Base-by-base conservation (phyloP, 2,113 vertebrate genomes). In the Tympanuchus pallidicinctus region DNA sequence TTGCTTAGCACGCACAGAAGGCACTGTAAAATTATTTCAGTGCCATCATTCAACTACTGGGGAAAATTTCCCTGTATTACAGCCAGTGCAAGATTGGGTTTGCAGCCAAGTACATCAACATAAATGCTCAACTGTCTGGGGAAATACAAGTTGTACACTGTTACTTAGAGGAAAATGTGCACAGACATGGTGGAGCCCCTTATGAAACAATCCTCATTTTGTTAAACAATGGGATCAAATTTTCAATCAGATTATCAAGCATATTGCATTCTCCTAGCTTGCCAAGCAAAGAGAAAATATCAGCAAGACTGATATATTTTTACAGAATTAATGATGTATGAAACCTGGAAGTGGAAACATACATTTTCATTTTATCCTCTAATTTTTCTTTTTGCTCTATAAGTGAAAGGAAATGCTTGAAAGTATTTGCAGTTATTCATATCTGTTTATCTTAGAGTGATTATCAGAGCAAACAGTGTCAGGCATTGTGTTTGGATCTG, bases 221-320 rank as follows among this genome's bases (percentile, higher is more conserved):
- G 86, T 96, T 97, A 94, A 96, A 97, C 97, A 98, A 97, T 97
- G 90, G 93, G 89, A 97, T 97, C 96, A 96, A 82, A 91, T 98
- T 97, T 97, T 97, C 96, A 95, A 74, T 97, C 94, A 94, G 80
- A 89, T 96, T 96, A 96, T 83, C 91, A 81, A 82, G 86, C 86
- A 83, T 94, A 95, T 90, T 96, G 82, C 92, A 87, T 97, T 96
- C 88, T 86, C 90, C 74, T 90, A 92, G 82, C 86, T 89, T 96
- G 85, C 89, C 95, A 96, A 96, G 73, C 75, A 83, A 87, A 77
- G 34, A 90, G 85, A 94, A 79, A 76, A 86, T 89, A 86, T 93
- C 96, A 94, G 64, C 87, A 94, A 95, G 82, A 69, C 27, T 52
- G 78, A 92, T 95, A 63, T 94, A 71, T 95, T 97, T 96, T 97